A percentile compares a stretch with the other conserved stretches of the same genome.
phyloP scores from a whole-genome alignment of 2,797 vertebrate species.

The Manis crassicaudata region DNA sequence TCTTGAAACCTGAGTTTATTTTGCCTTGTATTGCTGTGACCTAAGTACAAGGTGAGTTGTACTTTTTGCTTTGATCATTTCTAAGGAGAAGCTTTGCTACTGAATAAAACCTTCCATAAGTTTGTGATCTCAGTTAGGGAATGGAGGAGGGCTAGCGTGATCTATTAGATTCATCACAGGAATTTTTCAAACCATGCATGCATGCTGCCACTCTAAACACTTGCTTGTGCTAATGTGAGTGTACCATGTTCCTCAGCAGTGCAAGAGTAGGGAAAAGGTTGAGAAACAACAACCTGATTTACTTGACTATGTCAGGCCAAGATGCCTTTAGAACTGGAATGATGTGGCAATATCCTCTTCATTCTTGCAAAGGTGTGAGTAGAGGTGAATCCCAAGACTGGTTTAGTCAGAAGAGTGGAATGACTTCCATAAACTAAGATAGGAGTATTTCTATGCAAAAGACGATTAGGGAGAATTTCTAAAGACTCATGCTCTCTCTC shows the following conservation, averaged over 20 bases:
- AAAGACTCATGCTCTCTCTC: not conserved
- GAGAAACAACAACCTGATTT: not conserved
- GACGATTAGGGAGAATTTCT: not conserved
- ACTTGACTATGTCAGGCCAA: not conserved
- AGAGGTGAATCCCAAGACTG: not conserved
- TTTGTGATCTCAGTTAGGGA: not conserved
- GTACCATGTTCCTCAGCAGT: not conserved
- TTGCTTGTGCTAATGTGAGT: not conserved
- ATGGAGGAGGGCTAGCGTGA: not conserved
- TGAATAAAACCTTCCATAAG: not conserved
- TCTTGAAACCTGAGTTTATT: not conserved
- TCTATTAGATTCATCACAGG: not conserved
- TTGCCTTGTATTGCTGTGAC: not conserved
- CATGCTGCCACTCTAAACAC: not conserved
- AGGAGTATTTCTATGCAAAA: not conserved
- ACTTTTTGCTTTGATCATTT: slow-evolving; percentile 34
- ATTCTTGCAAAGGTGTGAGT: not conserved
- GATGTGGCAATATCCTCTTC: not conserved
- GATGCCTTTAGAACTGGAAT: not conserved
- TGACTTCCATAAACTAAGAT: not conserved
- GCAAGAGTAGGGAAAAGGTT: not conserved
- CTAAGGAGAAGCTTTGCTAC: not conserved
- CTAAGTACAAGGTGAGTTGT: not conserved
- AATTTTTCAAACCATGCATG: not conserved
- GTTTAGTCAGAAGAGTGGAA: not conserved